Evolutionary conservation across 2,797 vertebrate genomes (phyloP), one percentile per base, ranked within the genome.

Genomic region (Halcyon leucocephala): DNA sequence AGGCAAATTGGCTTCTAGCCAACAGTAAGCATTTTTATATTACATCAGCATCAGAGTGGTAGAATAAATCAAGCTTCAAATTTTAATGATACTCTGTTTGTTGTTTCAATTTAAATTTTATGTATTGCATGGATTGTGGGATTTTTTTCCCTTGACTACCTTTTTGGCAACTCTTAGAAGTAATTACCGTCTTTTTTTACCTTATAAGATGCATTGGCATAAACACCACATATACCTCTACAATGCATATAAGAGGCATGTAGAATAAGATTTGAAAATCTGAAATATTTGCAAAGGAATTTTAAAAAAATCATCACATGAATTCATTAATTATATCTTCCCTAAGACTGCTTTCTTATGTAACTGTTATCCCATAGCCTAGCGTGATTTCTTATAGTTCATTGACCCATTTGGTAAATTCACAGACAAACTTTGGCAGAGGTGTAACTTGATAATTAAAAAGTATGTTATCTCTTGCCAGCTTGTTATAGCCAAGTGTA

Each of bases 381-480:
- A 49, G 60, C 72, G 81, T 94, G 88, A 93, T 96, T 93, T 97
- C 95, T 98, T 97, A 98, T 98, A 98, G 97, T 96, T 97, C 96
- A 79, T 96, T 97, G 91, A 97, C 97, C 96, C 96, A 90, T 96
- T 89, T 93, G 94, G 93, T 97, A 94, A 98, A 98, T 97, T 98
- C 97, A 78, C 93, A 78, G 93, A 69, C 97, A 97, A 98, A 98
- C 97, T 98, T 97, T 98, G 98, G 98, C 97, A 97, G 98, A 98
- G 97, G 97, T 98, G 96, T 98, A 97, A 98, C 96, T 97, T 97
- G 97, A 98, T 98, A 98, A 99, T 99, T 99, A 98, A 99, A 99
- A 98, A 98, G 97, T 97, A 98, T 98, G 98, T 98, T 98, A 98
- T 98, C 98, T 98, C 98, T 98, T 98, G 96, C 96, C 95, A 97